Evolutionary conservation across 2,797 vertebrate genomes (phyloP), one percentile per base, ranked within the genome.

Genomic region (Schizopygopsis pylzovi): DNA sequence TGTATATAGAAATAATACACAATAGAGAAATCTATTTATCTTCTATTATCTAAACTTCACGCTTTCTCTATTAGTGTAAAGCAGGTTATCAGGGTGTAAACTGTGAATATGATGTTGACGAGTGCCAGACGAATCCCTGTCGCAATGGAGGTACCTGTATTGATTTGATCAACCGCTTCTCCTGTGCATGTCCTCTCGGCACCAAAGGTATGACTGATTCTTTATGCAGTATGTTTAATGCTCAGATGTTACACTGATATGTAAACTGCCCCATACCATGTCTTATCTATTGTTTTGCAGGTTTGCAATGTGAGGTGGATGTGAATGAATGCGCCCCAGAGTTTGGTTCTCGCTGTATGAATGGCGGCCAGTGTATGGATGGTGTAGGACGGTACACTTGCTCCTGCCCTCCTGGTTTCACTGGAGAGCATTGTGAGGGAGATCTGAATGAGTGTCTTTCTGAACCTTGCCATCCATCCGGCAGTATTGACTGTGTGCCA

Each of bases 11-110:
- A 47, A 73, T 47, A 47, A n/a, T 72, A 4, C 16, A 72, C 3
- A 72, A 25, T 28, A 10, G 25, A 49, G 7, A 49, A 76, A 8
- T 61, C 13, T 16, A 16, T 43, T 25, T 4, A 25, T 16, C 6
- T 67, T 85, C 18, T 47, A 2, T 49, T 33, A 79, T 49, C 54
- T 88, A 45, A 88, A 56, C 70, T 0, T 71, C 1, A 61, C 6
- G 8, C 47, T 80, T 71, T 63, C 8, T 83, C 22, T 47, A 49
- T 12, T 88, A 99, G 98, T 99, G 97, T 85, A 95, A 97, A 91
- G 91, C 95, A 37, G 98, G 98, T 0, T 99, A 95, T 91, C 97
- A 99, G 94, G 98, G 98, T 12, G 97, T 98, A 87, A 98, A 98
- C 92, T 99, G 98, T 0, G 96, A 99, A 75, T 98, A 97, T 41